Conservation (phyloP, 1,140 invertebrate genomes). For the Drosophila nigrodunni region DNA sequence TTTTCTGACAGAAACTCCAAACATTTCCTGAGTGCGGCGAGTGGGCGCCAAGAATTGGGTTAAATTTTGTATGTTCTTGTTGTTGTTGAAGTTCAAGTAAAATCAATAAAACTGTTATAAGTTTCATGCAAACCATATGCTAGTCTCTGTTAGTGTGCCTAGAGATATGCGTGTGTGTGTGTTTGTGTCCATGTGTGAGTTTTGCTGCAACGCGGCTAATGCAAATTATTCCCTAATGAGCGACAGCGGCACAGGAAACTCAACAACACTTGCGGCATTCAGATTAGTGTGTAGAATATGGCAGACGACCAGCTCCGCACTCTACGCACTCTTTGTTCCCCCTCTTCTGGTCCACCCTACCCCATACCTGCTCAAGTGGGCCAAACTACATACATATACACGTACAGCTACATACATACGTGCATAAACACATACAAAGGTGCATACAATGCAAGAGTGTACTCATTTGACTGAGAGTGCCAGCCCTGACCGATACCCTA, state of each 20-base stretch:
- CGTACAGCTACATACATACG: constrained; percentile 11
- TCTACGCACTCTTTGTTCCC: not conserved
- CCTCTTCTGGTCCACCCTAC: not conserved
- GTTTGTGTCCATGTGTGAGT: constrained; percentile 8
- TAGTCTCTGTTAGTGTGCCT: not conserved
- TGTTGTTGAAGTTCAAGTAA: constrained; percentile 63
- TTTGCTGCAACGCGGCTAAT: constrained; percentile 44
- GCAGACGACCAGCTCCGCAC: constrained; percentile 24
- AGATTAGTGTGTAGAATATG: constrained; percentile 59
- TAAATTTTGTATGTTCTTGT: constrained; percentile 47
- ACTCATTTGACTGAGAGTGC: not conserved
- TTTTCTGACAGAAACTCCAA: constrained; percentile 45
- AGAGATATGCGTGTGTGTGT: constrained; percentile 4
- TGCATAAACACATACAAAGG: constrained; percentile 20
- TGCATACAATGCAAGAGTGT: constrained; percentile 36
- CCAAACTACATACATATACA: constrained; percentile 33
- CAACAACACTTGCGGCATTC: constrained; percentile 76
- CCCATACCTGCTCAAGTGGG: constrained; percentile 57
- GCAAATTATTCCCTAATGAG: constrained; percentile 77
- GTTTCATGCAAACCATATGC: constrained; percentile 2
- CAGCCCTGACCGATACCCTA: constrained; percentile 1
- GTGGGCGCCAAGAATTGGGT: constrained; percentile 74
- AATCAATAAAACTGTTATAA: constrained; percentile 60
- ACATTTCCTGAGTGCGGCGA: constrained; percentile 46
- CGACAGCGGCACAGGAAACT: constrained; percentile 67